Evolutionary conservation across 2,797 vertebrate species (phyloP), one percentile per base, ranked within the genome.

Genomic region (Pteronotus mesoamericanus): DNA sequence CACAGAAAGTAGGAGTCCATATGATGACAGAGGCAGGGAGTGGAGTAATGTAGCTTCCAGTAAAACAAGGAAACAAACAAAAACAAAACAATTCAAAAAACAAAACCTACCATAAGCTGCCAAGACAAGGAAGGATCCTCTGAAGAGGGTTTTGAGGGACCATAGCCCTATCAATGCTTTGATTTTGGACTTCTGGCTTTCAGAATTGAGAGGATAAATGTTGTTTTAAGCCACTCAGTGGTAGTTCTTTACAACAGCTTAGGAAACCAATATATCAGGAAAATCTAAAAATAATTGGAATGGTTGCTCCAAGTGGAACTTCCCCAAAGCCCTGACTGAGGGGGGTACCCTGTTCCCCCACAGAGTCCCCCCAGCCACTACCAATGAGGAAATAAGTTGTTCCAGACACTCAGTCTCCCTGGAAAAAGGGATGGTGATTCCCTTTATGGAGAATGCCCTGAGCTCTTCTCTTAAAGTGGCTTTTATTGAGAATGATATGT

Each of bases 101-200:
- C 0, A 3, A 10, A 0, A 14, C 4, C 9, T 55, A 21, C 32
- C 21, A 53, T 32, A 51, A 74, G 10, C 48, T 61, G 6, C 15
- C 29, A 21, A 78, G 21, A 12, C 8, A 15, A 64, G 39, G 9
- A 18, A 44, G 9, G 2, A 16, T 19, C 11, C 2, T 29, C 22
- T 0, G 5, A 3, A 22, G 46, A 75, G 34, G 46, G 12, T 15
- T 55, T 32, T 21, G 14, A 77, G 32, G 15, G 9, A n/a, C n/a
- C 1, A 0, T 3, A 9, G 5, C 1, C 7, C 16, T 32, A 10
- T 14, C 18, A 5, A 46, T 26, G n/a, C 9, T 55, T 74, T 69
- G 19, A n/a, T 22, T 90, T 64, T 84, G 32, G 8, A 4, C 12
- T 83, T 72, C 51, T 57, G 19, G 15, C 8, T 11, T 74, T 14